A percentile compares a stretch with the other conserved stretches of the same genome.
Conservation (phyloP, 2,113 vertebrate species). For the Trogon melanurus region DNA sequence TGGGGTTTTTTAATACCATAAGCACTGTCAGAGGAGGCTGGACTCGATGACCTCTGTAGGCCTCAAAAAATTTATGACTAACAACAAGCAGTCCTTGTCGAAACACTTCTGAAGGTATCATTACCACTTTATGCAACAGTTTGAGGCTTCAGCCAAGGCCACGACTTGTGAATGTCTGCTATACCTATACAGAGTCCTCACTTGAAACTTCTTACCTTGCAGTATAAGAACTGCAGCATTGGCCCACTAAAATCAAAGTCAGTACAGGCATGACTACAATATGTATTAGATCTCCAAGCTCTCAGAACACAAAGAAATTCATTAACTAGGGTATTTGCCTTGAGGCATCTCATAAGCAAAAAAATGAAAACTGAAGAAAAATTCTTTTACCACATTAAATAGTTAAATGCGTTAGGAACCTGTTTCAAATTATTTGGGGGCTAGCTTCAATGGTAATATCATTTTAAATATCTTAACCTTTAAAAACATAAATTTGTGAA, state of each 20-base stretch:
- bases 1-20: not conserved
- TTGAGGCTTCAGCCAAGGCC: not conserved
- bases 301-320: not conserved
- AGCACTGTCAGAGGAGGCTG: not conserved
- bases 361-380: not conserved
- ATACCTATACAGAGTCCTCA: not conserved
- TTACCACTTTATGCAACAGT: not conserved
- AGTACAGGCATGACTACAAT: not conserved
- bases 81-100: not conserved
- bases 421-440: not conserved
- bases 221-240: not conserved
- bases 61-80: not conserved
- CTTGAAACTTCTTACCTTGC: not conserved
- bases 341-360: not conserved
- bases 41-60: not conserved
- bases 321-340: not conserved
- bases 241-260: not conserved
- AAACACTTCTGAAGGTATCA: not conserved
- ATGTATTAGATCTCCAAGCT: not conserved
- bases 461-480: conserved; percentile 12
- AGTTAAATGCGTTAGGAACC: not conserved
- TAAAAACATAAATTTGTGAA: not conserved
- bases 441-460: not conserved
- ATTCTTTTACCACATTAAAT: not conserved
- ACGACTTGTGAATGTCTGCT: not conserved